Evolutionary conservation across 1,140 invertebrate species (phyloP).

Genomic region (Aphelenchoides besseyi): DNA sequence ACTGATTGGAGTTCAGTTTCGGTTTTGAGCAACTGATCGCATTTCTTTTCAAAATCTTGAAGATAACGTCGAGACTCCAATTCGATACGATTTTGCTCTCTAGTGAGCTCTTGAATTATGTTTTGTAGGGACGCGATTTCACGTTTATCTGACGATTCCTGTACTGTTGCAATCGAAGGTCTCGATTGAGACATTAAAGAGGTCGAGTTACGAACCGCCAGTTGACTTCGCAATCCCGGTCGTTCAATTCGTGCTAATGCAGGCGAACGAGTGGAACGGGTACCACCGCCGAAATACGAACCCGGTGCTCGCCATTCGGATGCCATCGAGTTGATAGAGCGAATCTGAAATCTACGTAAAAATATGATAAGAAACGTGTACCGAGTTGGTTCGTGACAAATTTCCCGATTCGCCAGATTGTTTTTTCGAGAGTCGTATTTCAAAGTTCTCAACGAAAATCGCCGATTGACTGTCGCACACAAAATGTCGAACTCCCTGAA

Average conservation of each 20-base stretch:
- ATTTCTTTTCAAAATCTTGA: background rate
- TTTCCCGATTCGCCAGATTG: background rate
- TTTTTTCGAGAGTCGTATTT: background rate
- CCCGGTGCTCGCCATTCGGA: background rate
- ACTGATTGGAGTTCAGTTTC: slow-evolving; percentile 12
- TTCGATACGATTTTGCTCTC: slow-evolving; percentile 10
- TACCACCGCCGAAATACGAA: background rate
- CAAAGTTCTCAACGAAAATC: slow-evolving; percentile 20
- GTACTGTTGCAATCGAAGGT: background rate
- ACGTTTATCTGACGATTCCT: background rate
- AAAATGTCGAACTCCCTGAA: slow-evolving; percentile 20
- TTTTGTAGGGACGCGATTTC: slow-evolving; percentile 20
- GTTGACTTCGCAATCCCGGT: background rate
- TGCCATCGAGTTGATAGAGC: slow-evolving; percentile 12
- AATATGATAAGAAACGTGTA: background rate
- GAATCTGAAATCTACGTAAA: background rate
- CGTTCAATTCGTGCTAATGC: background rate
- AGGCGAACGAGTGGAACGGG: background rate
- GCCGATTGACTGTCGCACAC: background rate
- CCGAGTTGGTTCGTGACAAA: background rate
- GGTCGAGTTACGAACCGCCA: background rate
- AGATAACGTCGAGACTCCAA: background rate
- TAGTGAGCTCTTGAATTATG: slow-evolving; percentile 11
- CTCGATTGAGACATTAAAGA: background rate
- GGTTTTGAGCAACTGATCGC: background rate